Percentiles rank a stretch among this genome's conserved stretches.
Conservation (phyloP, 2,888 invertebrate species). For the Athetis lepigone region DNA sequence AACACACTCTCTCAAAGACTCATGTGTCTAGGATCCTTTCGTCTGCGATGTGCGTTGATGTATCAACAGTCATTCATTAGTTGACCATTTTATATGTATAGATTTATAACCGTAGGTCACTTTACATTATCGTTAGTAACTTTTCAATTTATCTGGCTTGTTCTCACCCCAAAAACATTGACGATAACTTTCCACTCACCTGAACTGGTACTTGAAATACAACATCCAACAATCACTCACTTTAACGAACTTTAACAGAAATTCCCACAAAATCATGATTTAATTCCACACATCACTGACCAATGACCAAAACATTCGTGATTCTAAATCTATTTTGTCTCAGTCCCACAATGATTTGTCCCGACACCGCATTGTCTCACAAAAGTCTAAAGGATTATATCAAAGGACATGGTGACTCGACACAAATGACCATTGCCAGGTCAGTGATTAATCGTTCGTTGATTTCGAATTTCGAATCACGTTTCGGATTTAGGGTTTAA, state of each 20-base stretch:
- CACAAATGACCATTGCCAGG: constrained; percentile 71
- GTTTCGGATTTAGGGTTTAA: constrained; percentile 52
- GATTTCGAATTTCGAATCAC: constrained; percentile 69
- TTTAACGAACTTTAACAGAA: constrained; percentile 52
- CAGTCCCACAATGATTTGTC: constrained; percentile 59
- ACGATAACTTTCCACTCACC: background rate
- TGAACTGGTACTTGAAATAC: constrained; percentile 37
- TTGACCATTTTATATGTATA: too few relatives aligned
- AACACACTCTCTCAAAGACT: too few relatives aligned
- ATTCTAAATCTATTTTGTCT: constrained; percentile 34
- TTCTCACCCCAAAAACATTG: background rate
- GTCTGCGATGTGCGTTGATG: too few relatives aligned
- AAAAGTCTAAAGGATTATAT: constrained; percentile 69
- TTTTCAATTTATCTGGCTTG: background rate
- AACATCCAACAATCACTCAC: constrained; percentile 42
- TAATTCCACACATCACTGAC: constrained; percentile 62
- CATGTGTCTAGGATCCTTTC: too few relatives aligned
- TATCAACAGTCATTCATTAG: too few relatives aligned
- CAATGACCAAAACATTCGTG: constrained; percentile 53
- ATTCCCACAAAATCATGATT: constrained; percentile 76
- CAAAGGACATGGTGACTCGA: constrained; percentile 72
- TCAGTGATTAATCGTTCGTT: constrained; percentile 77
- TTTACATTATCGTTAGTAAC: too few relatives aligned
- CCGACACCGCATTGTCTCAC: constrained; percentile 68
- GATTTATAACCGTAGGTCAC: too few relatives aligned